phyloP scores from a whole-genome alignment of 2,113 vertebrate genomes.

The Tetraodon nigroviridis region DNA sequence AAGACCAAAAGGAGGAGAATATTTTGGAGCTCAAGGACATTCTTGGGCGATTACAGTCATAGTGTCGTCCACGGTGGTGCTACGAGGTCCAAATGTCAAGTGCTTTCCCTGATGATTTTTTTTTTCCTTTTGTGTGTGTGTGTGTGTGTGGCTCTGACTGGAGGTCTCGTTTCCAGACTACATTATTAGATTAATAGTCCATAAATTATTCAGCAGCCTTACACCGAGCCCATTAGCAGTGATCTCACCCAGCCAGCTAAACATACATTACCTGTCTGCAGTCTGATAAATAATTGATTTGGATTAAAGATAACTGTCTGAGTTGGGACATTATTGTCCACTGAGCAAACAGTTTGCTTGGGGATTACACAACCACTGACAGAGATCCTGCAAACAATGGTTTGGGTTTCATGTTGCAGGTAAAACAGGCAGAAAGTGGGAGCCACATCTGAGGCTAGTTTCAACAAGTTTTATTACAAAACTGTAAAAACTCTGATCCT shows the following conservation, averaged over 20 bases:
- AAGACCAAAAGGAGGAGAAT: slow-evolving; percentile 21
- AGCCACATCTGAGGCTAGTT: too few species aligned
- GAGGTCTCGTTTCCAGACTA: slow-evolving; percentile 58
- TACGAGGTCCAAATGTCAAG: slow-evolving; percentile 71
- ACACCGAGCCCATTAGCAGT: slow-evolving; percentile 59
- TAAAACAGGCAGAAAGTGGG: background rate
- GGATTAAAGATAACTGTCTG: slow-evolving; percentile 50
- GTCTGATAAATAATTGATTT: slow-evolving; percentile 58
- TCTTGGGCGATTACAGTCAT: background rate
- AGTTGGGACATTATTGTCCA: slow-evolving; percentile 38
- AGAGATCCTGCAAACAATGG: slow-evolving; percentile 21
- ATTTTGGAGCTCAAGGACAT: slow-evolving; percentile 15
- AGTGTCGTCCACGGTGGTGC: slow-evolving; percentile 46
- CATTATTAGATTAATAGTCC: slow-evolving; percentile 68
- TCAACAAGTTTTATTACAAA: too few species aligned
- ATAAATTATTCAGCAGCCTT: slow-evolving; percentile 64
- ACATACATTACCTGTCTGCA: slow-evolving; percentile 54
- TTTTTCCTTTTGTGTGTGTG: too few species aligned
- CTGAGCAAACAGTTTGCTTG: slow-evolving; percentile 31
- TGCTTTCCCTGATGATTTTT: slow-evolving; percentile 60
- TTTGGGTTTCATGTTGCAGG: slow-evolving; percentile 18
- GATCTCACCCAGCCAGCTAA: slow-evolving; percentile 42
- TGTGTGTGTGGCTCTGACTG: slow-evolving; percentile 51
- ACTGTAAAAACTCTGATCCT: too few species aligned
- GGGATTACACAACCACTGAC: slow-evolving; percentile 29